Percentiles rank a stretch among this genome's conserved stretches.
Conservation (phyloP, 1,140 invertebrate species). For the Heliconius nattereri region DNA sequence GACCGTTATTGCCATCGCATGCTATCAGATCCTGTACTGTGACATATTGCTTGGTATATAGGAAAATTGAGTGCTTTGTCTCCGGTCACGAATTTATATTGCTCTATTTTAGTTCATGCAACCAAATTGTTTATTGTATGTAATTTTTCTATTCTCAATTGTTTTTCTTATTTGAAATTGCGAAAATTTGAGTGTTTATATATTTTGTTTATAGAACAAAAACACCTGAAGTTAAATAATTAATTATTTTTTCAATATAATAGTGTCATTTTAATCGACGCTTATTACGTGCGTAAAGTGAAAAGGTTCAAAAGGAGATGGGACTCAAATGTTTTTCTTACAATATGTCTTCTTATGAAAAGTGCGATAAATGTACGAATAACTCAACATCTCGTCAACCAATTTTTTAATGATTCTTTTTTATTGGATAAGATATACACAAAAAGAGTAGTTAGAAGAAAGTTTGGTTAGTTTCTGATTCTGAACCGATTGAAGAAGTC, state of each 20-base stretch:
- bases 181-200: neutral
- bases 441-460: no score
- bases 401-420: no score
- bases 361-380: no score
- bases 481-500: no score
- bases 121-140: neutral
- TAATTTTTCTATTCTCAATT: neutral
- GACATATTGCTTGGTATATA: conserved; percentile 63
- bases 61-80: conserved; percentile 54
- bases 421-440: no score
- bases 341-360: no score
- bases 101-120: conserved; percentile 39
- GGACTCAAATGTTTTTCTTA: neutral
- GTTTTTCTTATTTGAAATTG: neutral
- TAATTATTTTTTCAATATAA: neutral
- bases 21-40: conserved; percentile 61
- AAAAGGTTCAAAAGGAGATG: neutral
- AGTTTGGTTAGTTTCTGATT: no score
- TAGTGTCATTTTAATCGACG: neutral
- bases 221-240: neutral
- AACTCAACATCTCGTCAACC: no score
- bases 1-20: conserved; percentile 65
- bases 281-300: neutral
- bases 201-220: neutral
- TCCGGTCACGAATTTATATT: conserved; percentile 53